Evolutionary conservation across 2,888 invertebrate species (phyloP), one percentile per base, ranked within the genome.

Genomic region (Rotaria magnacalcarata): DNA sequence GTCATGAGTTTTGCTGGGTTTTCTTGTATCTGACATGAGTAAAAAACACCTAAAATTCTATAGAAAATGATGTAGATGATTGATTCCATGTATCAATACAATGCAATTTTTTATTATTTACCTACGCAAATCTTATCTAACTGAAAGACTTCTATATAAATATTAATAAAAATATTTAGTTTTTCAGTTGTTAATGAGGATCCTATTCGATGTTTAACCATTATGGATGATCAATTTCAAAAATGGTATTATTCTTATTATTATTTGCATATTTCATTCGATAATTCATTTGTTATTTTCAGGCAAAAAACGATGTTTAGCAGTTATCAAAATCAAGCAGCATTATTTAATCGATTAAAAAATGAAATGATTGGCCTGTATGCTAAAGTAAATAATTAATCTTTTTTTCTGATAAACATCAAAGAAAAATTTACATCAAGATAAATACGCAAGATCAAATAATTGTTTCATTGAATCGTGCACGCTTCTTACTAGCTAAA

Each of bases 221-320:
- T 85, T 24, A 80, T 75, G 47, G n/a, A 50, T 24, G 14, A 27
- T 52, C 43, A 74, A 41, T 50, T 24, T 7, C 47, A 84, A 27
- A 74, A 58, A 60, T 41, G 47, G 34, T 84, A 86, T 41, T 86
- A 24, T 21, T n/a, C n/a, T n/a, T 21, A 8, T 47, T 75, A 34
- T 34, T 41, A 4, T 75, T 19, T 52, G 52, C 0, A 4, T 16
- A 16, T 16, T 52, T 8, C 34, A 34, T 52, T 52, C 52, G 16
- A 14, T 52, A 52, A 52, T 52, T 52, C 16, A 52, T 52, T 52
- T 52, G 16, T 14, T 52, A 16, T 16, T 47, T 47, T 34, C 27
- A 85, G 86, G 86, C 85, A 86, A 60, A 74, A 75, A 43, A 41
- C 47, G 1, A 85, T 85, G 86, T 86, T 86, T 50, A 85, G 74